Conservation (phyloP, 2,888 invertebrate genomes). For the Aporophyla lueneburgensis region DNA sequence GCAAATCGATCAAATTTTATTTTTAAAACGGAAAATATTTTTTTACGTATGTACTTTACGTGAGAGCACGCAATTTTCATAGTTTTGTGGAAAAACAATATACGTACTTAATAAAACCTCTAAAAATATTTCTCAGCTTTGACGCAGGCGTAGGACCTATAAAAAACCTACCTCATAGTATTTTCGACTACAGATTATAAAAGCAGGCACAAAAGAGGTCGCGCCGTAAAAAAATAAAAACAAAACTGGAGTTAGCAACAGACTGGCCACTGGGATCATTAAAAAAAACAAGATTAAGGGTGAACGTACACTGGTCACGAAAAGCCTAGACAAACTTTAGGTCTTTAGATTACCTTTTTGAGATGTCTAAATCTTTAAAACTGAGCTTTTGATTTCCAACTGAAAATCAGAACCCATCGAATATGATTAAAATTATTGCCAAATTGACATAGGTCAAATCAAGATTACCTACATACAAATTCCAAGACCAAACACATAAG, state of each 20-base stretch:
- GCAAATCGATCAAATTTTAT: conserved; percentile 50
- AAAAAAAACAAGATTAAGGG: conserved; percentile 66
- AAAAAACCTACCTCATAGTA: conserved; percentile 57
- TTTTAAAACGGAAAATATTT: conserved; percentile 25
- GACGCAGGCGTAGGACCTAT: conserved; percentile 51
- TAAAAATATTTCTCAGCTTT: conserved; percentile 50
- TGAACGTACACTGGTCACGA: conserved; percentile 29
- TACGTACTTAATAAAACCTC: conserved; percentile 7
- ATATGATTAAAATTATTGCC: neutral
- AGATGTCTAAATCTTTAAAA: neutral
- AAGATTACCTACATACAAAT: neutral
- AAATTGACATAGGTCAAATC: neutral
- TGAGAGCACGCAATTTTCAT: conserved; percentile 45
- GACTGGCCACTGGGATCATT: conserved; percentile 70
- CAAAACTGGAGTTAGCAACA: conserved; percentile 76
- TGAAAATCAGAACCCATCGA: neutral
- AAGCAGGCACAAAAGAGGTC: conserved; percentile 61
- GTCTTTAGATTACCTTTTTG: neutral
- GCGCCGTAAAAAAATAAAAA: conserved; percentile 69
- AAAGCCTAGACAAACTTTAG: conserved; percentile 15
- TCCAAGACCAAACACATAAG: neutral
- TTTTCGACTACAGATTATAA: conserved; percentile 53
- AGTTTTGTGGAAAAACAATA: conserved; percentile 30
- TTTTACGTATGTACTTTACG: conserved; percentile 1
- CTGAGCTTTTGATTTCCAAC: no score